These are phyloP conservation scores for Ips typographus DNA, from an alignment of 1,140 invertebrate species.

Conservation along the genomic window DNA sequence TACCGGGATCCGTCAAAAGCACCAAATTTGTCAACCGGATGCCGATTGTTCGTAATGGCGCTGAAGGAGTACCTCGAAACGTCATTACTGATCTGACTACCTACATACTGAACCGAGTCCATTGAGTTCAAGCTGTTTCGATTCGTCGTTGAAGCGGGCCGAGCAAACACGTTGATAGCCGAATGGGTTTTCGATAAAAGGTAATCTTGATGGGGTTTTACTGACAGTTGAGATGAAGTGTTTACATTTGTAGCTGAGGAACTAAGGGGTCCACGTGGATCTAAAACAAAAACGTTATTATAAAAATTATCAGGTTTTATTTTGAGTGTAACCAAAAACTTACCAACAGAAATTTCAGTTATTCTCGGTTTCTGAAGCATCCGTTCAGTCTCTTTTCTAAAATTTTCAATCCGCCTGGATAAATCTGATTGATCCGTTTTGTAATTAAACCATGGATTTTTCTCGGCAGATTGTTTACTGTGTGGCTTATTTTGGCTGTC, in stretches of 20 bases:
- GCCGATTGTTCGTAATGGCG: conserved; percentile 19
- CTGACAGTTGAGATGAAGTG: conserved; percentile 30
- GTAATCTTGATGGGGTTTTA: conserved; percentile 32
- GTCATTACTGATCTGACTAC: conserved; percentile 13
- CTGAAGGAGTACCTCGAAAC: conserved; percentile 22
- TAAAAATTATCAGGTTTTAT: not conserved
- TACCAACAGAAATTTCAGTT: conserved; percentile 44
- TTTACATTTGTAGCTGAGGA: conserved; percentile 40
- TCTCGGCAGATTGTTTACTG: conserved; percentile 25
- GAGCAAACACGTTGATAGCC: conserved; percentile 48
- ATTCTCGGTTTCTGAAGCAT: conserved; percentile 60
- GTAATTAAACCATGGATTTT: conserved; percentile 48
- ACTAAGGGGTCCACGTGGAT: conserved; percentile 37
- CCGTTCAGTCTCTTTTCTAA: conserved; percentile 71
- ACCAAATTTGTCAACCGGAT: not conserved
- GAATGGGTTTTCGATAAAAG: conserved; percentile 49
- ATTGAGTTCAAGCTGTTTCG: conserved; percentile 44
- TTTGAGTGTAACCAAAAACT: not conserved
- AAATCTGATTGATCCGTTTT: conserved; percentile 46
- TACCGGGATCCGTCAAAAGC: conserved; percentile 14
- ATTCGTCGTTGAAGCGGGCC: conserved; percentile 37
- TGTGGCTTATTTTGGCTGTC: conserved; percentile 31
- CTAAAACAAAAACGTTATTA: conserved; percentile 25
- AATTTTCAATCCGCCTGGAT: conserved; percentile 59
- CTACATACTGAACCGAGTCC: conserved; percentile 43